Evolutionary conservation across 2,113 vertebrate species (phyloP).

Genomic region (Sula dactylatra): DNA sequence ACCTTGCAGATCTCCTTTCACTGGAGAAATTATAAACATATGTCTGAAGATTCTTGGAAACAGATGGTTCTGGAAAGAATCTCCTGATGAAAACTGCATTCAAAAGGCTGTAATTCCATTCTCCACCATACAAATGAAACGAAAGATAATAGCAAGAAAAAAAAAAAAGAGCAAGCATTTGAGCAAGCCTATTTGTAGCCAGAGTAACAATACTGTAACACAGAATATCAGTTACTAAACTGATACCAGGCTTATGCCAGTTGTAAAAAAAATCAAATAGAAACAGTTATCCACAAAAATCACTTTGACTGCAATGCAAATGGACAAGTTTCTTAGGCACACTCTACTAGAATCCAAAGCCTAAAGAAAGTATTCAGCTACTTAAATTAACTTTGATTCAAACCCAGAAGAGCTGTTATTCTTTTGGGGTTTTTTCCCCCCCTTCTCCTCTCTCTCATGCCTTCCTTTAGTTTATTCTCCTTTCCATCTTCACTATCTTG

Average conservation of each 20-base stretch:
- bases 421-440: neutral
- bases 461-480: neutral
- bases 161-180: neutral
- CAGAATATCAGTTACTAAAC: neutral
- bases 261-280: neutral
- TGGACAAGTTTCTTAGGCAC: neutral
- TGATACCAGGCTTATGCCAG: neutral
- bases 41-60: neutral
- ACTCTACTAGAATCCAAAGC: neutral
- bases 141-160: neutral
- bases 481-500: neutral
- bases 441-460: neutral
- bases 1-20: neutral
- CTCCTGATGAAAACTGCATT: neutral
- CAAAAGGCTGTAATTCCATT: neutral
- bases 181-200: neutral
- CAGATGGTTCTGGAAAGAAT: neutral
- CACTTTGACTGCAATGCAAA: neutral
- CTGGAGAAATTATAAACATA: neutral
- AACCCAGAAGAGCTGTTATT: neutral
- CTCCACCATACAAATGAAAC: neutral
- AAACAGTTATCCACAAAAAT: neutral
- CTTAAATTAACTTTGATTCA: neutral
- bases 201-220: neutral
- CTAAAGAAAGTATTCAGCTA: neutral